These are phyloP conservation scores for Pseudorhombus dupliciocellatus DNA, from an alignment of 2,113 vertebrate genomes.

Conservation along the genomic window DNA sequence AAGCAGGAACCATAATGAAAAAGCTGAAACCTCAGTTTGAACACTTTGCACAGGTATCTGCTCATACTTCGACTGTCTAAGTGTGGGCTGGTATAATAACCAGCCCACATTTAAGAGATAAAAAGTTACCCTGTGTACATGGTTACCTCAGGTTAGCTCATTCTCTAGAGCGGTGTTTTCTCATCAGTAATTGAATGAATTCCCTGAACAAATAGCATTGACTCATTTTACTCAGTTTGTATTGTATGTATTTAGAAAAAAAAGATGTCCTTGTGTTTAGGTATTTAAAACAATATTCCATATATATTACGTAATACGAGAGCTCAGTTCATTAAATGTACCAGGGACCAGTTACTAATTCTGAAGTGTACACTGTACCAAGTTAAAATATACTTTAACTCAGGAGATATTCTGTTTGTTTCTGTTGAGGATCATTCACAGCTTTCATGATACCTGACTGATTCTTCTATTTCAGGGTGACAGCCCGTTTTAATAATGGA, in stretches of 20 bases:
- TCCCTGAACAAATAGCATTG: no score
- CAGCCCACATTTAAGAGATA: no score
- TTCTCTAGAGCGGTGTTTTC: no score
- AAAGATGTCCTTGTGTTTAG: not conserved
- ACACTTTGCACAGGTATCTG: slow-evolving; percentile 67
- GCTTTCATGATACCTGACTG: not conserved
- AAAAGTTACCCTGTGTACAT: no score
- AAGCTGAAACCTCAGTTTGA: slow-evolving; percentile 66
- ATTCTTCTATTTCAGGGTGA: slow-evolving; percentile 60
- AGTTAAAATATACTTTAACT: no score
- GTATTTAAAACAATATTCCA: not conserved
- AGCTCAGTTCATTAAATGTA: not conserved
- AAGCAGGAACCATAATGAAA: slow-evolving; percentile 67
- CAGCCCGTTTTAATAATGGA: slow-evolving; percentile 54
- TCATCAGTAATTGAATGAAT: no score
- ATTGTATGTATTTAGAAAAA: not conserved
- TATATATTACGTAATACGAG: not conserved
- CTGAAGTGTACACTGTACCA: not conserved
- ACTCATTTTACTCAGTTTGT: no score
- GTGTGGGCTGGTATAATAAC: no score
- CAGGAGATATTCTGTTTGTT: no score
- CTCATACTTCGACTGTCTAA: not conserved
- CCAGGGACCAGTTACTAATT: not conserved
- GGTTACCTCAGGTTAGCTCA: no score
- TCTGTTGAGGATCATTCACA: not conserved